These are phyloP conservation scores for Eulemur mongoz DNA, from an alignment of 2,797 vertebrate genomes.

Conservation along the genomic window DNA sequence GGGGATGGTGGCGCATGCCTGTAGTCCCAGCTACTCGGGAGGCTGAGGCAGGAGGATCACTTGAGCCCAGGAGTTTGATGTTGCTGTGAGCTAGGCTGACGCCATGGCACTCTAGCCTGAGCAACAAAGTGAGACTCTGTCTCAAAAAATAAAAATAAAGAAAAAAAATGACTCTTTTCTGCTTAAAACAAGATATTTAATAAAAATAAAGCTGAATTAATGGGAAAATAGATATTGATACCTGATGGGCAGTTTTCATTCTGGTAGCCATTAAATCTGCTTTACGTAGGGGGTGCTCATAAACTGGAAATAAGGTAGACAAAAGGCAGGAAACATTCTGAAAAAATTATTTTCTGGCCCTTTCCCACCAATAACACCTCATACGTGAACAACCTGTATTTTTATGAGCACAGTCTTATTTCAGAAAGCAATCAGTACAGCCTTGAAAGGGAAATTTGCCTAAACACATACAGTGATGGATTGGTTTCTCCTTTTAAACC, in stretches of 20 bases:
- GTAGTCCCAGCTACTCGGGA: too few species aligned
- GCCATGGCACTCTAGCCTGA: too few species aligned
- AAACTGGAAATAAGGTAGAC: neutral
- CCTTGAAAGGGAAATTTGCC: neutral
- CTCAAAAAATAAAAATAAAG: too few species aligned
- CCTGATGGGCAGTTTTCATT: neutral
- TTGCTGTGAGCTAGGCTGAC: too few species aligned
- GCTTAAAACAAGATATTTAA: constrained; percentile 6
- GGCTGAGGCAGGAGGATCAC: too few species aligned
- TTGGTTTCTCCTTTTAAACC: neutral
- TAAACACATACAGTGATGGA: neutral
- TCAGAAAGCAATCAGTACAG: neutral
- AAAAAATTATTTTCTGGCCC: neutral
- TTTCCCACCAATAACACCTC: neutral
- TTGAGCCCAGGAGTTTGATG: too few species aligned
- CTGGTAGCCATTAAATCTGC: neutral
- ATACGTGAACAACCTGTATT: neutral
- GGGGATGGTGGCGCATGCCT: too few species aligned
- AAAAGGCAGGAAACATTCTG: neutral
- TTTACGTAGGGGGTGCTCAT: neutral
- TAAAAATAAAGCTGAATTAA: neutral
- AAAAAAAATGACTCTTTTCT: neutral
- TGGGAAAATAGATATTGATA: neutral
- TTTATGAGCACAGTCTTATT: neutral
- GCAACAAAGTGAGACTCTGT: too few species aligned